Conservation (phyloP, 1,140 invertebrate species). For the Patella vulgata region DNA sequence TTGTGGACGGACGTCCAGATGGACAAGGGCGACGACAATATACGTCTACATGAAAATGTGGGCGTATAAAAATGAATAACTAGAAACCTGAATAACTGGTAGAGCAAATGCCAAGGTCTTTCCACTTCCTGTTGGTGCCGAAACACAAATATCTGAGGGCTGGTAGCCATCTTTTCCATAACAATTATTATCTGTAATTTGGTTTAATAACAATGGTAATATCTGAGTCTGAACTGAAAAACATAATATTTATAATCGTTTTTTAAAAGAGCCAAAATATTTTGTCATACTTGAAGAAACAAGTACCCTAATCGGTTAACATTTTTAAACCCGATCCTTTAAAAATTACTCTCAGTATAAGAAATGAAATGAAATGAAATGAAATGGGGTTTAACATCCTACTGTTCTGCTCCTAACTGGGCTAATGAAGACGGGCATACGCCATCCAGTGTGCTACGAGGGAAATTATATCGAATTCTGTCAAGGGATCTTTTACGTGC, state of each 20-base stretch:
- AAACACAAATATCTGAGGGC: conserved; percentile 93
- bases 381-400: not conserved
- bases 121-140: conserved; percentile 96
- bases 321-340: not conserved
- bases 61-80: too few species aligned
- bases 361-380: not conserved
- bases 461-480: too few species aligned
- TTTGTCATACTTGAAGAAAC: not conserved
- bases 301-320: not conserved
- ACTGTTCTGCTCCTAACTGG: too few species aligned
- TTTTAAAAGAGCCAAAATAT: not conserved
- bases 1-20: too few species aligned
- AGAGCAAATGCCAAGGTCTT: conserved; percentile 96
- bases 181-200: conserved; percentile 34
- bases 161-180: conserved; percentile 48
- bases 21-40: too few species aligned
- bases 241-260: conserved; percentile 12
- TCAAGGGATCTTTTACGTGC: too few species aligned
- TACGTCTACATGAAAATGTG: too few species aligned
- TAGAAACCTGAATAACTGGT: conserved; percentile 89
- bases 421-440: too few species aligned
- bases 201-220: conserved; percentile 80
- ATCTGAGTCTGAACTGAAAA: conserved; percentile 83
- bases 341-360: not conserved
- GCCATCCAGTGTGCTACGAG: too few species aligned